Evolutionary conservation across 2,113 vertebrate genomes (phyloP).

Genomic region (Trogon surrucura): DNA sequence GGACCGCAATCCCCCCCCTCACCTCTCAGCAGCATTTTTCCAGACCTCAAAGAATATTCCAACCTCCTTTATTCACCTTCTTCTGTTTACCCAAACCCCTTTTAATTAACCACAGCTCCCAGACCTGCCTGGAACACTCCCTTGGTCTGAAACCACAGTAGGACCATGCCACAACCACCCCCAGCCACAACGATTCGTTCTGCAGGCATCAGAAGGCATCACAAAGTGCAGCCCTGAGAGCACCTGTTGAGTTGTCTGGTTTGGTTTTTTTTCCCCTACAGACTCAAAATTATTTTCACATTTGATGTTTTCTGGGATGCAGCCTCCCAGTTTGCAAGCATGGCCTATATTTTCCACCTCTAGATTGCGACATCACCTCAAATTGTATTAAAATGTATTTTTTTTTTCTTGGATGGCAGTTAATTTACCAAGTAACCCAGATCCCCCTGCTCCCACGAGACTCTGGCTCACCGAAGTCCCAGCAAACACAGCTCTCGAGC

Average conservation of each 20-base stretch:
- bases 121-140: neutral
- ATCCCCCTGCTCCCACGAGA: accelerated
- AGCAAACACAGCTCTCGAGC: neutral
- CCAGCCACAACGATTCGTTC: neutral
- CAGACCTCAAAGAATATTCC: neutral
- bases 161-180: accelerated
- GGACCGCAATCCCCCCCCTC: accelerated
- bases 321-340: neutral
- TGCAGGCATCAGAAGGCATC: no score
- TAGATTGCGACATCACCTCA: neutral
- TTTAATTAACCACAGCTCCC: neutral
- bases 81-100: neutral
- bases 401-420: neutral
- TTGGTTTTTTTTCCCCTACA: neutral
- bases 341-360: constrained; percentile 8
- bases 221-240: neutral
- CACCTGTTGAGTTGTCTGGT: neutral
- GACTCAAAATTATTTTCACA: neutral
- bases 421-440: neutral
- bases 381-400: neutral
- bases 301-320: neutral
- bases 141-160: neutral
- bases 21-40: neutral
- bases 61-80: neutral
- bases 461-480: accelerated